A percentile compares a stretch with the other conserved stretches of the same genome.
Evolutionary conservation across 64 coral and sea anemone genomes (phyloP).

Genomic region (Stichodactyla helianthus): DNA sequence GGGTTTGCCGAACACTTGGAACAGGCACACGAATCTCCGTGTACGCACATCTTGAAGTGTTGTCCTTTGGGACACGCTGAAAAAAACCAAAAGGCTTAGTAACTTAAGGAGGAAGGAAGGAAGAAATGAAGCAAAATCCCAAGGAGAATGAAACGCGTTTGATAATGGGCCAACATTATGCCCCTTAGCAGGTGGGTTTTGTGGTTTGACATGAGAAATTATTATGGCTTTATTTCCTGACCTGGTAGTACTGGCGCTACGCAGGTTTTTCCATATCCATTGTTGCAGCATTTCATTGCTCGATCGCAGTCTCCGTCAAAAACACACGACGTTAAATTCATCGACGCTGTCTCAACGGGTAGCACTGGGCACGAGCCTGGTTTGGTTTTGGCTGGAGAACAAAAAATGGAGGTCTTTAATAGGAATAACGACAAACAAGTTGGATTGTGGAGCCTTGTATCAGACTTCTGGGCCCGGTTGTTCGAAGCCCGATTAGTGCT

Average conservation of each 20-base stretch:
- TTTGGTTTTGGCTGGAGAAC: background rate
- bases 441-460: too few relatives aligned
- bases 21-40: slow-evolving; percentile 18
- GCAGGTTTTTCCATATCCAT: slow-evolving; percentile 29
- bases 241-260: slow-evolving; percentile 24
- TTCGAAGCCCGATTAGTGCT: too few relatives aligned
- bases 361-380: slow-evolving; percentile 24
- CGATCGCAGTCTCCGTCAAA: slow-evolving; percentile 25
- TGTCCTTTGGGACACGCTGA: slow-evolving; percentile 34
- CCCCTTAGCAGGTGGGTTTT: background rate
- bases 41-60: slow-evolving; percentile 50
- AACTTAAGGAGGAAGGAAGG: background rate
- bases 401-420: background rate
- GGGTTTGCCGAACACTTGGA: slow-evolving; percentile 13
- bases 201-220: background rate
- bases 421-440: too few relatives aligned
- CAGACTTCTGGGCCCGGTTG: too few relatives aligned
- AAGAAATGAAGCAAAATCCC: background rate
- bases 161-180: background rate
- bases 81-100: background rate
- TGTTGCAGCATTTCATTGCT: slow-evolving; percentile 29
- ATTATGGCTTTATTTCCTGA: background rate
- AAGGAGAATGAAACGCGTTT: background rate
- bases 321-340: background rate
- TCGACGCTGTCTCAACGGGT: background rate